These are phyloP conservation scores for Brachypterus glaber DNA, from an alignment of 2,888 invertebrate genomes.

Conservation along the genomic window DNA sequence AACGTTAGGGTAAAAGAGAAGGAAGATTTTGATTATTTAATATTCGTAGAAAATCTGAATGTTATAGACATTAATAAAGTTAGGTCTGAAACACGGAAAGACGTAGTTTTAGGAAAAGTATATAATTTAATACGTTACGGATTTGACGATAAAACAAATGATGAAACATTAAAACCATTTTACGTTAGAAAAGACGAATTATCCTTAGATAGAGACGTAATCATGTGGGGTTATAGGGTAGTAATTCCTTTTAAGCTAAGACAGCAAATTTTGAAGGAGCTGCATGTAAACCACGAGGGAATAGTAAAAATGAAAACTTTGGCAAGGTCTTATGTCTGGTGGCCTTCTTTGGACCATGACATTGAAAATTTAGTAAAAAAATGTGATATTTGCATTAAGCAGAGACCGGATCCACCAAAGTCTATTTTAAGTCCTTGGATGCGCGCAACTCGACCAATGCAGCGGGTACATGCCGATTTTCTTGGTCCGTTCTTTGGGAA, in stretches of 20 bases:
- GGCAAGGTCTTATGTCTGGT: slow-evolving; percentile 5
- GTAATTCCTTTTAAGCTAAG: slow-evolving; percentile 21
- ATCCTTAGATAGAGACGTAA: slow-evolving; percentile 14
- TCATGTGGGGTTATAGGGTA: slow-evolving; percentile 23
- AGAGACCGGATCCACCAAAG: not conserved
- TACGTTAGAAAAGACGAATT: slow-evolving; percentile 8
- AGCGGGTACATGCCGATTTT: slow-evolving; percentile 12
- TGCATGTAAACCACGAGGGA: slow-evolving; percentile 5
- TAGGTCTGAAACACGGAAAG: slow-evolving; percentile 5
- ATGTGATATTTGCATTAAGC: slow-evolving; percentile 3
- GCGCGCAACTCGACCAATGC: not conserved
- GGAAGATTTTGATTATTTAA: slow-evolving; percentile 8
- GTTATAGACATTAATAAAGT: slow-evolving; percentile 5
- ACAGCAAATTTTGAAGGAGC: not conserved
- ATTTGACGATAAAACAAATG: slow-evolving; percentile 3
- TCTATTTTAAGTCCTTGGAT: not conserved
- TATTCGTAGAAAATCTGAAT: slow-evolving; percentile 5
- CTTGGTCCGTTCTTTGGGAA: slow-evolving; percentile 11
- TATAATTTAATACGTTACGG: slow-evolving; percentile 7
- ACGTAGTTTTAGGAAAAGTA: slow-evolving; percentile 9
- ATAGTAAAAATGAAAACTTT: slow-evolving; percentile 7
- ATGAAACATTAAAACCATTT: slow-evolving; percentile 8
- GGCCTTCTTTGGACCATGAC: slow-evolving; percentile 15
- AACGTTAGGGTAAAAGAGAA: too few relatives aligned
- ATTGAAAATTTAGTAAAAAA: slow-evolving; percentile 6